Conservation (phyloP, 2,113 vertebrate species). For the Athene cunicularia region DNA sequence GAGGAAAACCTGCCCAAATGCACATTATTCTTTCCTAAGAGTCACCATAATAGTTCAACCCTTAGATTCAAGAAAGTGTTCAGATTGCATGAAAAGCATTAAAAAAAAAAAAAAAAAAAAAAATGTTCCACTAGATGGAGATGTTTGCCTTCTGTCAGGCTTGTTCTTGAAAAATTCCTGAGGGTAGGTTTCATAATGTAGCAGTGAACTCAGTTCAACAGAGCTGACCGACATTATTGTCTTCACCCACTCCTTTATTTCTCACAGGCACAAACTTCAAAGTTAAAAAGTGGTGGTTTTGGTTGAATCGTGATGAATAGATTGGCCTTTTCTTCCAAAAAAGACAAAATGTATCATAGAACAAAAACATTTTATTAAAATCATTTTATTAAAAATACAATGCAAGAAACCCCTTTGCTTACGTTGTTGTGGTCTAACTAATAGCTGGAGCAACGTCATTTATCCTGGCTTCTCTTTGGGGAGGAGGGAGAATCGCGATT, state of each 20-base stretch:
- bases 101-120: neutral
- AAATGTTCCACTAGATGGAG: constrained; percentile 70
- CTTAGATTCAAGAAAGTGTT: neutral
- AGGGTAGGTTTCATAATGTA: neutral
- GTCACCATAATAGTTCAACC: neutral
- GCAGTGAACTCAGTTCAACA: neutral
- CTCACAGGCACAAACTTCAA: neutral
- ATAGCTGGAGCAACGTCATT: neutral
- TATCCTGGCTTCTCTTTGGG: neutral
- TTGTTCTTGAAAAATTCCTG: neutral
- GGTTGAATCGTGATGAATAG: neutral
- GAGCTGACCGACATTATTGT: neutral
- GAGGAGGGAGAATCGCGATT: neutral
- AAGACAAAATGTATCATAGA: neutral
- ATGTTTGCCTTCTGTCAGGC: neutral
- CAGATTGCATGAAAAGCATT: neutral
- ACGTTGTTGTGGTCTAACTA: neutral
- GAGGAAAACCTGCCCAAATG: neutral
- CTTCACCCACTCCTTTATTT: constrained; percentile 12
- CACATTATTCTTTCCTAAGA: neutral
- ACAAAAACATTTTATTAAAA: neutral
- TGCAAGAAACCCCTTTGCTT: neutral
- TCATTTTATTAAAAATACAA: neutral
- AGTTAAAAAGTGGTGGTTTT: neutral
- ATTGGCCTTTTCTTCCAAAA: neutral